These are phyloP conservation scores for Sepioteuthis lessoniana DNA, from an alignment of 2,888 invertebrate species.

Conservation along the genomic window DNA sequence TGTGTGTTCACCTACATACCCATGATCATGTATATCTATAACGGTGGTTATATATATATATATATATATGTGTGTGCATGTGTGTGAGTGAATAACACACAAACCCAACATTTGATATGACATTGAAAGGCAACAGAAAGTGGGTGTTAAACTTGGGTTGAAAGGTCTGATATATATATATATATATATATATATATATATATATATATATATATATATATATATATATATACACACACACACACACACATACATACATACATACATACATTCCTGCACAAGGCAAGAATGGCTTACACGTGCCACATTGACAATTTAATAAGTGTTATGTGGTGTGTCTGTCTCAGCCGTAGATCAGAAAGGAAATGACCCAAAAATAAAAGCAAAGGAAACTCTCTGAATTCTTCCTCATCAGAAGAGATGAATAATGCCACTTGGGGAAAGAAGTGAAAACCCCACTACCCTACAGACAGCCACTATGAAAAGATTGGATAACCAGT, in stretches of 20 bases:
- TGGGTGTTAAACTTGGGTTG: no score
- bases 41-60: no score
- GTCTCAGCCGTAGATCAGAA: background rate
- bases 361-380: slow-evolving; percentile 23
- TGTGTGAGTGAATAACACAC: no score
- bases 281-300: background rate
- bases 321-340: background rate
- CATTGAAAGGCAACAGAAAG: no score
- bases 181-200: no score
- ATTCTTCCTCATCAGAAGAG: slow-evolving; percentile 5
- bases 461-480: background rate
- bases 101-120: no score
- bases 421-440: background rate
- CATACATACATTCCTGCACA: background rate
- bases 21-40: no score
- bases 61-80: no score
- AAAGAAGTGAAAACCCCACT: background rate
- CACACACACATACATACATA: background rate
- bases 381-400: background rate
- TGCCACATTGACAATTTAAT: background rate
- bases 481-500: background rate
- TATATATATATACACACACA: background rate
- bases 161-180: no score
- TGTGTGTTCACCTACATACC: no score
- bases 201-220: no score